A percentile compares a stretch with the other conserved stretches of the same genome.
Evolutionary conservation across 2,888 invertebrate species (phyloP).

Genomic region (Plebejus argus): DNA sequence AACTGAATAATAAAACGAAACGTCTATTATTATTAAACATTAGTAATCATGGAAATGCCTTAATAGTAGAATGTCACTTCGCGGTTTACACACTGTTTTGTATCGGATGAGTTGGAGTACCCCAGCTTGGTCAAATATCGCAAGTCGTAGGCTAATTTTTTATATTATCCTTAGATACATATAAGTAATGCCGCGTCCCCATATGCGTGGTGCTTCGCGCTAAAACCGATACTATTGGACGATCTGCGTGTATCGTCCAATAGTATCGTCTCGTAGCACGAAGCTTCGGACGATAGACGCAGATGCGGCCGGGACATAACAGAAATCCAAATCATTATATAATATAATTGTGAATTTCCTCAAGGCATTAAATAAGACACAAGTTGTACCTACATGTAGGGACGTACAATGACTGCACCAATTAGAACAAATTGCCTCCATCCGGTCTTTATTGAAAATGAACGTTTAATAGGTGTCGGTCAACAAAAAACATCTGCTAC

Average conservation of each 20-base stretch:
- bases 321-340: background rate
- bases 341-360: slow-evolving; percentile 33
- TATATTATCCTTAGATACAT: too few species aligned
- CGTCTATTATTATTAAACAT: background rate
- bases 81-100: background rate
- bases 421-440: slow-evolving; percentile 74
- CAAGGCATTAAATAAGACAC: slow-evolving; percentile 39
- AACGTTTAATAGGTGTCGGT: slow-evolving; percentile 69
- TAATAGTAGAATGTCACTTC: background rate
- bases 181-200: too few species aligned
- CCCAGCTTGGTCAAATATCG: background rate
- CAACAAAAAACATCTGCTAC: slow-evolving; percentile 71
- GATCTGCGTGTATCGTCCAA: too few species aligned
- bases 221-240: too few species aligned
- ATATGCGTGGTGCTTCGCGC: too few species aligned
- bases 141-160: background rate
- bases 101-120: background rate
- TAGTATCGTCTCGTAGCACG: too few species aligned
- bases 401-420: slow-evolving; percentile 50
- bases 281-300: too few species aligned
- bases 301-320: too few species aligned
- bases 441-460: slow-evolving; percentile 70
- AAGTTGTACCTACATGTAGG: slow-evolving; percentile 7
- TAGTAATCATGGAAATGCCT: background rate
- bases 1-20: background rate